These are phyloP conservation scores for Periphyllus acericola DNA, from an alignment of 2,888 invertebrate species.

Conservation along the genomic window DNA sequence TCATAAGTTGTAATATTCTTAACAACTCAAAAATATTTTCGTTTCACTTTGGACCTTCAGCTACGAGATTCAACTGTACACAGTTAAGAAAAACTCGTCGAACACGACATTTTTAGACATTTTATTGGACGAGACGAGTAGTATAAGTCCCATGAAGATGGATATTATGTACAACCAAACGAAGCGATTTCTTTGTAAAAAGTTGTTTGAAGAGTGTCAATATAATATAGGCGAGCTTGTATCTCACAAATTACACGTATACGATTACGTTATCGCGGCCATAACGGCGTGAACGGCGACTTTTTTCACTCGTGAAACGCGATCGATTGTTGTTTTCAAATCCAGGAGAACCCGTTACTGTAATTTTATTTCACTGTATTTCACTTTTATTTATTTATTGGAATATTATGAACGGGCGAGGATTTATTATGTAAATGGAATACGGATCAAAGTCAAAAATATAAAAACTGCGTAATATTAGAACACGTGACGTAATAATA, in stretches of 20 bases:
- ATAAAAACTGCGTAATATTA: background rate
- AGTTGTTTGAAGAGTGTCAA: background rate
- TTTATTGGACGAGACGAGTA: too few relatives aligned
- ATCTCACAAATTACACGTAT: background rate
- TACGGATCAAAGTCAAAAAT: background rate
- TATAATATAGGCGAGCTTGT: background rate
- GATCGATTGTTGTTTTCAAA: background rate
- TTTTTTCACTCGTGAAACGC: background rate
- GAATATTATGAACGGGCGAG: background rate
- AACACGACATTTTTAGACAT: too few relatives aligned
- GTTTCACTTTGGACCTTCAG: too few relatives aligned
- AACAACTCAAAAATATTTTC: too few relatives aligned
- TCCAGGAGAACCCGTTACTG: background rate
- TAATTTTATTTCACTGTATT: too few relatives aligned
- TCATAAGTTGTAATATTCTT: too few relatives aligned
- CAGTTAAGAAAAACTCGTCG: too few relatives aligned
- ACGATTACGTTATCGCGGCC: background rate
- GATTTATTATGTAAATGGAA: background rate
- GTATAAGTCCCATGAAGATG: too few relatives aligned
- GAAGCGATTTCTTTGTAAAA: background rate
- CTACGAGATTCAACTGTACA: too few relatives aligned
- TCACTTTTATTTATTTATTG: background rate
- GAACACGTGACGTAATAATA: background rate
- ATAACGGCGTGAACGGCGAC: background rate
- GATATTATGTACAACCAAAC: background rate